Base-by-base conservation (phyloP, 2,113 vertebrate genomes). In the Rhynchomys soricoides region DNA sequence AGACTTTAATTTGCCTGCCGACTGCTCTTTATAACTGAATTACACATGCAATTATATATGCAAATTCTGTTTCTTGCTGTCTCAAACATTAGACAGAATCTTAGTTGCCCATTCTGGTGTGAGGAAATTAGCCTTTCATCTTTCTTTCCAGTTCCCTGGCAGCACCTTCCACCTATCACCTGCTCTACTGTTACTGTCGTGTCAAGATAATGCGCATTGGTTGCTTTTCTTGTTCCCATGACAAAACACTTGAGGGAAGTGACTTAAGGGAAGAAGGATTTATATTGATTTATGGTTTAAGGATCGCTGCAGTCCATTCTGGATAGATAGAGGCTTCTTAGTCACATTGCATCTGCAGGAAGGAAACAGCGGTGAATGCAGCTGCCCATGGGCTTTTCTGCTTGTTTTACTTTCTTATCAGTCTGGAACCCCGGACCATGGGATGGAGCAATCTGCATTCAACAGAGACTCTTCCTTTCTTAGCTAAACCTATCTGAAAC, bases 11-110 rank as follows among this genome's bases (percentile, higher is more conserved):
- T 86, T 86, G 62, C 93, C 37, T 89, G 26, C 70, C 70, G 75
- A 79, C 37, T 92, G 89, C 45, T 92, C n/a, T 93, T 95, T 83
- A 48, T 75, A 90, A 48, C 26, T 86, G 78, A 95, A 40, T 91
- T 71, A 85, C 68, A 62, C 37, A 48, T 3, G 31, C 71, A 86
- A 91, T 91, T 66, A 74, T 79, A 50, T 21, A 52, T 2, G 21
- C 71, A 81, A 75, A 9, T 19, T 55, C 37, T 50, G 22, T 78
- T 79, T 90, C 29, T 91, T 83, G 55, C 31, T 92, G 5, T 83
- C 71, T 78, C 48, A 86, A 95, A 73, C 5, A 73, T 95, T 89
- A 86, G 52, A 62, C 12, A n/a, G 31, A 70, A 75, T 77, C n/a
- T 48, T 88, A 55, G 37, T 4, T 95, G 10, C 31, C 4, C 2